Percentiles rank a stretch among this genome's conserved stretches.
Conservation (phyloP, 2,113 vertebrate species). For the Chitala chitala region DNA sequence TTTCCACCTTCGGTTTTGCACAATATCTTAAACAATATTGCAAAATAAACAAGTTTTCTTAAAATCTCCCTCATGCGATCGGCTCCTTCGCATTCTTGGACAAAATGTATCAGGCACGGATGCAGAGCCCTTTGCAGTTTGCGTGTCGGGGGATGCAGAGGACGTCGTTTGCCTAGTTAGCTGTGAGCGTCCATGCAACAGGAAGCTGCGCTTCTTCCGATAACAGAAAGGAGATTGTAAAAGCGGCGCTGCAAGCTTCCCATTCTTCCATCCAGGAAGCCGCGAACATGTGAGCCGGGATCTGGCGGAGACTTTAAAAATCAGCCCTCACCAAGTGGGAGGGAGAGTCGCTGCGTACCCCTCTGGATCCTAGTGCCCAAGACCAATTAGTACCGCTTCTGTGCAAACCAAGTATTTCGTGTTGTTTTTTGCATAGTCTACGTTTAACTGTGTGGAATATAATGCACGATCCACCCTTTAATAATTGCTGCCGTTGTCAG, state of each 20-base stretch:
- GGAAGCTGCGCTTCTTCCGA: slow-evolving; percentile 56
- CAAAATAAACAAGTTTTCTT: slow-evolving; percentile 40
- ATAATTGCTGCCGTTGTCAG: no score
- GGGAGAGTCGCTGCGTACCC: slow-evolving; percentile 35
- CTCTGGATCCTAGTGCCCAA: slow-evolving; percentile 47
- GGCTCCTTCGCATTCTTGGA: slow-evolving; percentile 55
- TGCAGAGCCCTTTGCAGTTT: slow-evolving; percentile 49
- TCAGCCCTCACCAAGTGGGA: slow-evolving; percentile 37
- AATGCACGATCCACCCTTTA: no score
- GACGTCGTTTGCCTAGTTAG: slow-evolving; percentile 43
- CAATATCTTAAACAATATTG: slow-evolving; percentile 44
- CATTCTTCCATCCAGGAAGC: slow-evolving; percentile 88
- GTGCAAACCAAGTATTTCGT: not conserved
- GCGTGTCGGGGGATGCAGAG: slow-evolving; percentile 46
- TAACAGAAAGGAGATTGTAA: slow-evolving; percentile 50
- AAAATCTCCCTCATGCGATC: slow-evolving; percentile 55
- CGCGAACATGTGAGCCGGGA: slow-evolving; percentile 64
- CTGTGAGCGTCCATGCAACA: slow-evolving; percentile 58
- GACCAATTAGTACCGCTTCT: not conserved
- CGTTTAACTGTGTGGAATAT: not conserved
- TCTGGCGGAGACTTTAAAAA: slow-evolving; percentile 71
- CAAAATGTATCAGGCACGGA: slow-evolving; percentile 33
- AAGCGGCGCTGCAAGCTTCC: slow-evolving; percentile 67
- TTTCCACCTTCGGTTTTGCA: slow-evolving; percentile 46
- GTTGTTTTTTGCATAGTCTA: no score